Evolutionary conservation across 2,888 invertebrate species (phyloP).

Genomic region (Octonoba sinensis): DNA sequence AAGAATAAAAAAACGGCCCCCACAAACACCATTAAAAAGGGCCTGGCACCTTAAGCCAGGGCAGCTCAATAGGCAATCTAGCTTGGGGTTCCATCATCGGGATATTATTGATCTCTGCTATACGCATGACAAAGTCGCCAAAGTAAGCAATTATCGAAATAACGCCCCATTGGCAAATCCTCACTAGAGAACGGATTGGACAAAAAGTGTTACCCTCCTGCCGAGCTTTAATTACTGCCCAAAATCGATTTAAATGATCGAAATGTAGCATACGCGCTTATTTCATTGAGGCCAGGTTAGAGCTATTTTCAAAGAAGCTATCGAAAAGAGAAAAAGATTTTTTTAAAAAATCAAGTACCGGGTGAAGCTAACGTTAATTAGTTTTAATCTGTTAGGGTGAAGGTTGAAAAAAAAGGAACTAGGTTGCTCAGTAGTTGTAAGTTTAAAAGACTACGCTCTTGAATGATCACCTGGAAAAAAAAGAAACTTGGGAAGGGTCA

Average conservation of each 20-base stretch:
- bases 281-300: slow-evolving; percentile 57
- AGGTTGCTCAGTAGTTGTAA: background rate
- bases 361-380: slow-evolving; percentile 49
- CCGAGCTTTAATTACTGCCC: slow-evolving; percentile 57
- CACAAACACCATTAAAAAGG: slow-evolving; percentile 58
- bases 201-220: slow-evolving; percentile 53
- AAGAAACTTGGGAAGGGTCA: too few relatives aligned
- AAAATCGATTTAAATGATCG: slow-evolving; percentile 63
- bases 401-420: background rate
- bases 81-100: slow-evolving; percentile 56
- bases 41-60: slow-evolving; percentile 46
- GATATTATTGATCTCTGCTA: slow-evolving; percentile 56
- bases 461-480: too few relatives aligned
- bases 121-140: slow-evolving; percentile 62
- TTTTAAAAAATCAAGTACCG: slow-evolving; percentile 30
- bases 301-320: slow-evolving; percentile 34
- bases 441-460: too few relatives aligned
- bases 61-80: slow-evolving; percentile 63
- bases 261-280: slow-evolving; percentile 57
- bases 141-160: slow-evolving; percentile 64
- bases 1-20: slow-evolving; percentile 34
- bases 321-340: background rate
- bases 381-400: slow-evolving; percentile 31
- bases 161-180: slow-evolving; percentile 63
- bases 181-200: slow-evolving; percentile 56